Evolutionary conservation across 2,113 vertebrate species (phyloP).

Genomic region (Phyllopteryx taeniolatus): DNA sequence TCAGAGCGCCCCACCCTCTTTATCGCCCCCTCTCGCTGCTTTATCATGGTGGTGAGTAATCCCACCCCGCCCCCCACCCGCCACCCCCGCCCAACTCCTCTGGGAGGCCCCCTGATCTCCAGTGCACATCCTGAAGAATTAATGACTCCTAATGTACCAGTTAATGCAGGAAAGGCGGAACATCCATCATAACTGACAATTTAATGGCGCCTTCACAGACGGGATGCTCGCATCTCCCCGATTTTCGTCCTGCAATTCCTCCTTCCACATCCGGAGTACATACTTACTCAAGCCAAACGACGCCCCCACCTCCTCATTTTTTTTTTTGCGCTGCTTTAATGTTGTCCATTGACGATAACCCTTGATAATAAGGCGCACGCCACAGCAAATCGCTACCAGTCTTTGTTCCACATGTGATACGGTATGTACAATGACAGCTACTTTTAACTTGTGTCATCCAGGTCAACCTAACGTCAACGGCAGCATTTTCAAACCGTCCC

Average conservation of each 20-base stretch:
- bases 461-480: no score
- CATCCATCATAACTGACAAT: conserved; percentile 80
- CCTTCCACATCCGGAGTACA: conserved; percentile 29
- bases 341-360: not conserved
- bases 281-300: not conserved
- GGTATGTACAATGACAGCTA: not conserved
- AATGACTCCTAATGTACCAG: conserved; percentile 80
- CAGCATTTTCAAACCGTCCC: not conserved
- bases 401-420: not conserved
- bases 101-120: conserved; percentile 71
- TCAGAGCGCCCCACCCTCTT: not conserved
- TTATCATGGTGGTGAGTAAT: conserved; percentile 45
- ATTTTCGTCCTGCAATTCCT: conserved; percentile 29
- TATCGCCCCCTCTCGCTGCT: conserved; percentile 20
- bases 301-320: not conserved
- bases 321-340: not conserved
- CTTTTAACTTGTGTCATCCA: not conserved
- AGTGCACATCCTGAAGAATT: conserved; percentile 77
- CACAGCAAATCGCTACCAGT: not conserved
- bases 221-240: conserved; percentile 59
- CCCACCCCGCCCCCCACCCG: not conserved
- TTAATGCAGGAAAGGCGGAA: conserved; percentile 76
- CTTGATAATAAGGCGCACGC: not conserved
- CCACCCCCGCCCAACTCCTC: conserved; percentile 38
- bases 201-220: conserved; percentile 76